Evolutionary conservation across 1,140 invertebrate genomes (phyloP).

Genomic region (Drosophila bocki): DNA sequence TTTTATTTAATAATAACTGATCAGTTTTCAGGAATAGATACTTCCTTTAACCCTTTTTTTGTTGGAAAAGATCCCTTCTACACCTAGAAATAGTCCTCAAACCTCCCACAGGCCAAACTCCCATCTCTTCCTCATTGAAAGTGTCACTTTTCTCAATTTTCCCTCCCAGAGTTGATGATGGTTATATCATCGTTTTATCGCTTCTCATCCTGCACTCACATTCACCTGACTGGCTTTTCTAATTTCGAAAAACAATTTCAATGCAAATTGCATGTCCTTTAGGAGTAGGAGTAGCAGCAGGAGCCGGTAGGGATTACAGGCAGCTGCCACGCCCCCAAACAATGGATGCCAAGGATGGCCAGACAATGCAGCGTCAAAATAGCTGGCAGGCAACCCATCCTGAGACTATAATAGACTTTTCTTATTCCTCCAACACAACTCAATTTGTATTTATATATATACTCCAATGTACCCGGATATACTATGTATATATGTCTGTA

Average conservation of each 20-base stretch:
- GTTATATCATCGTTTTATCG: conserved; percentile 27
- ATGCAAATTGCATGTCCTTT: conserved; percentile 72
- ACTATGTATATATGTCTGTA: conserved; percentile 11
- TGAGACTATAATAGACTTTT: conserved; percentile 79
- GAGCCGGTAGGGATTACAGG: conserved; percentile 23
- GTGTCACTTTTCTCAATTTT: conserved; percentile 23
- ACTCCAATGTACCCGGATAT: conserved; percentile 1
- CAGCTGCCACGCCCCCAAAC: conserved; percentile 56
- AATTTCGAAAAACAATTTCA: conserved; percentile 77
- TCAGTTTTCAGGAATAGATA: not conserved
- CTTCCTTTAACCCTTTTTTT: not conserved
- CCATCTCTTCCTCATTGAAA: conserved; percentile 9
- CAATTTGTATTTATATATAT: conserved; percentile 58
- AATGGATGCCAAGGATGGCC: conserved; percentile 57
- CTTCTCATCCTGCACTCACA: not conserved
- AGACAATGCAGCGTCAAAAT: conserved; percentile 74
- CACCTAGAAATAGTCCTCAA: not conserved
- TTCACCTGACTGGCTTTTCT: conserved; percentile 74
- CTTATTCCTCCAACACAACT: conserved; percentile 82
- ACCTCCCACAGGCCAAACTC: not conserved
- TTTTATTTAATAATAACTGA: not conserved
- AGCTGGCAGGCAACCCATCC: conserved; percentile 71
- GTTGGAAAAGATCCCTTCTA: not conserved
- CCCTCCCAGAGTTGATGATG: not conserved
- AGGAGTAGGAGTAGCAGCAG: not conserved